These are phyloP conservation scores for Melanerpes formicivorus DNA, from an alignment of 2,113 vertebrate genomes.

Conservation along the genomic window DNA sequence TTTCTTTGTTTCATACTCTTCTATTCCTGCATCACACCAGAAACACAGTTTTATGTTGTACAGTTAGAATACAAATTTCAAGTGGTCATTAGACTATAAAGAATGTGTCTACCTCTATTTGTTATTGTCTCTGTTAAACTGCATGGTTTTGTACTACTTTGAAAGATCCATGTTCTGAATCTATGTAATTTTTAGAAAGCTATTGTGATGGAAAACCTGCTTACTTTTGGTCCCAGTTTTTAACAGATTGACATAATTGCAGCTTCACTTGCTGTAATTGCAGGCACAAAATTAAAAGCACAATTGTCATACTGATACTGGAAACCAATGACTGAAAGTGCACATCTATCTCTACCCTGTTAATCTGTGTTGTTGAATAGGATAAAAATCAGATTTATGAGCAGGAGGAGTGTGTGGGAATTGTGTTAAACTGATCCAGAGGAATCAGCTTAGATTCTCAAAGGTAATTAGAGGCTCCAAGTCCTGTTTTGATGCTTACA, in stretches of 20 bases:
- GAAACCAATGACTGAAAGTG: background rate
- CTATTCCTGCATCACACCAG: background rate
- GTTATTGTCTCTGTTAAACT: conserved; percentile 47
- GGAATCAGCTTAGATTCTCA: background rate
- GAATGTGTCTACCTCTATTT: conserved; percentile 4
- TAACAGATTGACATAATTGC: background rate
- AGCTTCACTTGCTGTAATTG: background rate
- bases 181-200: background rate
- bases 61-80: conserved; percentile 34
- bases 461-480: conserved; percentile 9
- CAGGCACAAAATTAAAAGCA: background rate
- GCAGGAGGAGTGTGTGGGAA: background rate
- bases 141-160: background rate
- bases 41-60: background rate
- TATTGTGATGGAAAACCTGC: background rate
- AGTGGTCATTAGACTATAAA: conserved; percentile 13
- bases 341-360: background rate
- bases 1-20: conserved; percentile 9
- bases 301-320: background rate
- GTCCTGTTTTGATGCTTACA: background rate
- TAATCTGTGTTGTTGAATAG: background rate
- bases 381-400: background rate
- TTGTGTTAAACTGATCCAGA: background rate
- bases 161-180: background rate
- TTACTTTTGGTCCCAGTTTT: background rate